Conservation (phyloP, 2,113 vertebrate genomes). For the Phoxinus phoxinus region DNA sequence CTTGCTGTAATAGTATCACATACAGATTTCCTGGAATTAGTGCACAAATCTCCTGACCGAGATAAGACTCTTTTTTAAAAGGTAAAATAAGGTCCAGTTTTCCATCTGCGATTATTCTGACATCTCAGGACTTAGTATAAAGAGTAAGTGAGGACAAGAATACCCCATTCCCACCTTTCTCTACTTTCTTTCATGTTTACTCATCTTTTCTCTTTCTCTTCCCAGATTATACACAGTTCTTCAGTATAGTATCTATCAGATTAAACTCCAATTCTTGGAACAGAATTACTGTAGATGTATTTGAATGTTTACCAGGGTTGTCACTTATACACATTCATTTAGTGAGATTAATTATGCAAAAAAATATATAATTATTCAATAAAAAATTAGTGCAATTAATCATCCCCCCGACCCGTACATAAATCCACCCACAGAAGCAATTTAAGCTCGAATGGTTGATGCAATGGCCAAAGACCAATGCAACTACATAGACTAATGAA, state of each 20-base stretch:
- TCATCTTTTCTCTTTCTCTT: constrained; percentile 45
- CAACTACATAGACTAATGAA: not conserved
- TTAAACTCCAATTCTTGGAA: constrained; percentile 63
- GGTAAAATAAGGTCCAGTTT: constrained; percentile 26
- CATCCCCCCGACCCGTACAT: not conserved
- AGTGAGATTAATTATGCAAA: not conserved
- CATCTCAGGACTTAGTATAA: not conserved
- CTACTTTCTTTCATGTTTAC: constrained; percentile 1
- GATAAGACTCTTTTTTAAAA: not conserved
- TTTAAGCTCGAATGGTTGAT: not conserved
- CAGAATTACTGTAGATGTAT: constrained; percentile 37
- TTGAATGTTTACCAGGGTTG: not conserved
- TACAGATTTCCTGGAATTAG: not conserved
- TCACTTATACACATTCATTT: not conserved
- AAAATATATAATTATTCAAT: not conserved
- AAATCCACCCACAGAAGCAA: not conserved
- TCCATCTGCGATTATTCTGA: not conserved
- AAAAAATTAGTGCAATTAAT: not conserved
- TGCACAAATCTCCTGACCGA: not conserved
- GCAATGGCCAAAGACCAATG: constrained; percentile 13
- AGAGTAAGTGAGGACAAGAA: constrained; percentile 28
- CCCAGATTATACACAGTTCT: constrained; percentile 57
- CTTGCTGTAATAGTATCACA: not conserved
- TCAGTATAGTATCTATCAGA: constrained; percentile 63
- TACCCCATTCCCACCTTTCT: not conserved